These are phyloP conservation scores for Tenodera sinensis DNA, from an alignment of 2,888 invertebrate genomes.

Conservation along the genomic window DNA sequence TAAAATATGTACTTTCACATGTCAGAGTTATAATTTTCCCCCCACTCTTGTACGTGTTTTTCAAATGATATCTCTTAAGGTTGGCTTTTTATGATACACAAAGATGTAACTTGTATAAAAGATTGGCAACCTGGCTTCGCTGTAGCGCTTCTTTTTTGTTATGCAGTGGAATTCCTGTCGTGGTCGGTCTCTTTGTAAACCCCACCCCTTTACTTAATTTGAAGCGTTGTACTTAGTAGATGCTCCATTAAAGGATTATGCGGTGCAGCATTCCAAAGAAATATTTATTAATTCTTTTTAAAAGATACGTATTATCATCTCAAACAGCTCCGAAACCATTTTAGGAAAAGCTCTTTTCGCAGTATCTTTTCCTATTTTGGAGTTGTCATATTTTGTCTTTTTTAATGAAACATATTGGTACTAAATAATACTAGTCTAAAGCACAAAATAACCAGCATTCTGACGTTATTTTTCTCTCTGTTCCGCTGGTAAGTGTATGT, in stretches of 20 bases:
- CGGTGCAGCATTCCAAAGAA: neutral
- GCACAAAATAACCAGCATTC: neutral
- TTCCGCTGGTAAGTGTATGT: neutral
- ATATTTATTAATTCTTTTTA: neutral
- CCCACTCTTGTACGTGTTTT: neutral
- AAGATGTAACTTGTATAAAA: neutral
- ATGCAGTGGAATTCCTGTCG: neutral
- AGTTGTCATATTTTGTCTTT: neutral
- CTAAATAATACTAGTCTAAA: neutral
- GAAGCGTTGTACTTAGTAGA: neutral
- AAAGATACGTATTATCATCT: neutral
- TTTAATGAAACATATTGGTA: neutral
- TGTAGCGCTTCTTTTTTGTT: neutral
- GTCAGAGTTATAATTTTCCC: neutral
- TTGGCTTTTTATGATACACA: neutral
- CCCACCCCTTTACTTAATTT: neutral
- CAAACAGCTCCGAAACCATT: neutral
- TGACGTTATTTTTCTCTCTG: neutral
- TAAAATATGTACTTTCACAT: neutral
- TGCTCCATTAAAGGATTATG: neutral
- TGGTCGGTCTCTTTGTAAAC: slow-evolving; percentile 1
- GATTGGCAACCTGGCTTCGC: neutral
- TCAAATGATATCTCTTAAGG: neutral
- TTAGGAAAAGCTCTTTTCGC: neutral
- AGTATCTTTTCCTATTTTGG: neutral